Base-by-base conservation (phyloP, 2,797 vertebrate genomes). In the Esox masquinongy region DNA sequence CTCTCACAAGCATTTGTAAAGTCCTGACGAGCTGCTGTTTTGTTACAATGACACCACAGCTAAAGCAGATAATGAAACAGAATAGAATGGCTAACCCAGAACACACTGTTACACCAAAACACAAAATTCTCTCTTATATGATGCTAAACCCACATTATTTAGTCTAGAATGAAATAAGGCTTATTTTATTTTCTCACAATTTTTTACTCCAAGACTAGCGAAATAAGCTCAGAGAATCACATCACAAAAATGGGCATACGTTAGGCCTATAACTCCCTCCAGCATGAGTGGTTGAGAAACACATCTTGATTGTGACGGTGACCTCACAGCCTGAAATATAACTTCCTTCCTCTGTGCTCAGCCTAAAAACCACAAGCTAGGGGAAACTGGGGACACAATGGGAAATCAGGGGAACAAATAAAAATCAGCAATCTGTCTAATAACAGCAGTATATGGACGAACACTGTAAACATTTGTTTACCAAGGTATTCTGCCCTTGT, bases 251-350 rank as follows among this genome's bases (percentile, higher is more conserved):
- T 6, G 2, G 9, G 5, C 39, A 43, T 2, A 6, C 5, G 9
- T 43, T 9, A 43, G 43, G 24, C 53, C 56, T 22, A 56, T 56
- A 56, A 22, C 53, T 56, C n/a, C 6, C 34, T 24, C 2, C 36
- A 56, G 67, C 34, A 29, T 70, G 26, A 75, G 43, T 49, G n/a
- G 75, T 85, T 86, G 39, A 79, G 39, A 50, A 12, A 34, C 24
- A 72, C 34, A 39, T 22, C 51, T 69, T 61, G 59, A 39, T 69
- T 79, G 77, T 87, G 82, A 88, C 70, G 78, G 74, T 88, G 81
- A 88, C 81, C 66, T 85, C 77, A 88, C 79, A 90, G 90, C 89
- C 88, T 89, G 82, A 83, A 80, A 86, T 70, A 70, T 83, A 31
- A 70, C 61, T 83, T 74, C 22, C 77, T 87, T 92, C 90, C 85